These are phyloP conservation scores for Ciconia nigra DNA, from an alignment of 2,797 vertebrate genomes.

Conservation along the genomic window DNA sequence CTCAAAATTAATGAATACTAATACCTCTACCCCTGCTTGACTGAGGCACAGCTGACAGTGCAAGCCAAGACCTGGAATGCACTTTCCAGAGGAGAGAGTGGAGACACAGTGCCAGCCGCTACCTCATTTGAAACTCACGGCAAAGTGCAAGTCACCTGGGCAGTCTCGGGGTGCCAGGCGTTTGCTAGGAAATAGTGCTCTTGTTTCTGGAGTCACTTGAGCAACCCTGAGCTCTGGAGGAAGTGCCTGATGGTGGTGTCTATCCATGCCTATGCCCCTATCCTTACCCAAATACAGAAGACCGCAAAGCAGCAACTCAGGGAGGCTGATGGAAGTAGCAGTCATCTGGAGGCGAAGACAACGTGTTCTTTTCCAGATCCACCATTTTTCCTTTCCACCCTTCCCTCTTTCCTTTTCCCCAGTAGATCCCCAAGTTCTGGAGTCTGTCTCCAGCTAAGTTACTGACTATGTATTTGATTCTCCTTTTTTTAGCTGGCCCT, in stretches of 20 bases:
- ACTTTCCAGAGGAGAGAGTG: neutral
- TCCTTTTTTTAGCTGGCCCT: neutral
- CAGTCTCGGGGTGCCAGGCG: fast-evolving
- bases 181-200: neutral
- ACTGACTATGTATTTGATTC: neutral
- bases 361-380: neutral
- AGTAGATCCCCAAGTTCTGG: neutral
- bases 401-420: neutral
- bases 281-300: neutral
- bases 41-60: neutral
- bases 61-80: neutral
- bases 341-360: neutral
- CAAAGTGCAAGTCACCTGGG: neutral
- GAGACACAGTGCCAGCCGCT: neutral
- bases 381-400: neutral
- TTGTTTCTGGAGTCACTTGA: neutral
- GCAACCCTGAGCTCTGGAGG: neutral
- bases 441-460: neutral
- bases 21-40: neutral
- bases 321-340: neutral
- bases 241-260: neutral
- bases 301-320: neutral
- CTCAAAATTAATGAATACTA: fast-evolving
- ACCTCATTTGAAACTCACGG: neutral
- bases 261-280: neutral